Conservation (phyloP, 2,113 vertebrate species). For the Forbesichthys papilliferus region DNA sequence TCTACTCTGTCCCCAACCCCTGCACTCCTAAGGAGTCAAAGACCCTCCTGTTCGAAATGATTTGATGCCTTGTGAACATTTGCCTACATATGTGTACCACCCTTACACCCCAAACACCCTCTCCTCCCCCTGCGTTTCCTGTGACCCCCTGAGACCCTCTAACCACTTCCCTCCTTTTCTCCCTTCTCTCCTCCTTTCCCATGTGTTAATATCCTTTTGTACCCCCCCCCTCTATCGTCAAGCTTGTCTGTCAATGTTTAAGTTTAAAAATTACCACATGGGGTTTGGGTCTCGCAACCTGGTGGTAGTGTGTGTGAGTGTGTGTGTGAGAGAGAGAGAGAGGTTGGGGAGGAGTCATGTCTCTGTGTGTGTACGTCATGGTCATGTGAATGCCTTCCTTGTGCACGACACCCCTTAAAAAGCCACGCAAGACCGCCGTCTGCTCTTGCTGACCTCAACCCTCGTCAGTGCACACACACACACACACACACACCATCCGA, state of each 20-base stretch:
- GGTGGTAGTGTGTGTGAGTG: conserved; percentile 20
- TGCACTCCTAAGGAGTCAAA: conserved; percentile 66
- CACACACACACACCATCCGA: background rate
- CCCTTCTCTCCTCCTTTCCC: conserved; percentile 26
- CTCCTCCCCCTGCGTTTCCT: background rate
- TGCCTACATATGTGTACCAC: conserved; percentile 45
- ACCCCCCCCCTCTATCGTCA: conserved; percentile 7
- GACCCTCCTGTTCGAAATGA: conserved; percentile 65
- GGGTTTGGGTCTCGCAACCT: background rate
- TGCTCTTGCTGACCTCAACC: conserved; percentile 10
- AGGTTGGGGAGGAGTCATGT: conserved; percentile 9
- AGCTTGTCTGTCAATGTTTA: conserved; percentile 28
- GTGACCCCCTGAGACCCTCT: conserved; percentile 21
- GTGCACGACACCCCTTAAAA: conserved; percentile 70
- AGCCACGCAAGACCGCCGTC: conserved; percentile 14
- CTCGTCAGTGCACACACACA: conserved; percentile 17
- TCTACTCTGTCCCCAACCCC: conserved; percentile 9
- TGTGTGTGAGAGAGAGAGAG: conserved; percentile 23
- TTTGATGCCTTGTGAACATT: conserved; percentile 58
- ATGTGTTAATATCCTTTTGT: conserved; percentile 27
- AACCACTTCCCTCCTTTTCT: conserved; percentile 17
- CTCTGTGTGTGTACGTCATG: background rate
- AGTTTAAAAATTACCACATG: conserved; percentile 19
- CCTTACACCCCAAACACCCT: conserved; percentile 15
- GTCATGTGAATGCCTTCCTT: conserved; percentile 73